Evolutionary conservation across 1,140 invertebrate species (phyloP), one percentile per base, ranked within the genome.

Genomic region (Psilanteris sp.): DNA sequence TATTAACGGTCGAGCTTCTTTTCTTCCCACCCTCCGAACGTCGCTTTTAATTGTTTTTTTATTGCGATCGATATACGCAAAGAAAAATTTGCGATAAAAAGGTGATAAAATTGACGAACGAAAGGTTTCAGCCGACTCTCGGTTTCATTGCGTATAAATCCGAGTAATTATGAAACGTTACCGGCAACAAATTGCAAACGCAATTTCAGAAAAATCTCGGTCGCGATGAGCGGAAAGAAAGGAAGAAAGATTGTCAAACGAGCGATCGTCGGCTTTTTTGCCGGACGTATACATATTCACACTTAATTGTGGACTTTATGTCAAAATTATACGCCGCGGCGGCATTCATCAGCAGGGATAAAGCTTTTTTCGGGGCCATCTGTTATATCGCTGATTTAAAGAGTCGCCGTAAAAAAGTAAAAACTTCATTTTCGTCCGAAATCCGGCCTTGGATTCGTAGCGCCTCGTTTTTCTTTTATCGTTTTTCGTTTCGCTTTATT

Each of bases 231-330:
- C 6, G 32, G 54, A 36, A 20, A 31, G 31, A 13, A 20, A 34
- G 46, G 8, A 27, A 24, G 18, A 11, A 11, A 11, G 55, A 46
- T 46, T 57, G 52, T 50, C 64, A 41, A 57, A 36, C 31, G 50
- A 55, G 24, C 48, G 29, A 15, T 3, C 4, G 10, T 5, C 39
- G 3, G 0, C 0, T 57, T 59, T 71, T 75, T 75, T 68, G 24
- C 43, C 52, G 14, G 15, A 13, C 18, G 43, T 59, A 70, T 59
- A 70, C 57, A 66, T 70, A 70, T 76, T 76, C 66, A 46, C 72
- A 76, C 72, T 68, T 76, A 76, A 76, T 76, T 68, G 72, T 76
- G 72, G 36, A 76, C 50, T 68, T 76, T 76, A 76, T 70, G 72
- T 70, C 57, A 64, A 76, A 76, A 76, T 76, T 76, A 76, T 76